Conservation (phyloP, 2,113 vertebrate species). For the Calyptommatus sinebrachiatus region DNA sequence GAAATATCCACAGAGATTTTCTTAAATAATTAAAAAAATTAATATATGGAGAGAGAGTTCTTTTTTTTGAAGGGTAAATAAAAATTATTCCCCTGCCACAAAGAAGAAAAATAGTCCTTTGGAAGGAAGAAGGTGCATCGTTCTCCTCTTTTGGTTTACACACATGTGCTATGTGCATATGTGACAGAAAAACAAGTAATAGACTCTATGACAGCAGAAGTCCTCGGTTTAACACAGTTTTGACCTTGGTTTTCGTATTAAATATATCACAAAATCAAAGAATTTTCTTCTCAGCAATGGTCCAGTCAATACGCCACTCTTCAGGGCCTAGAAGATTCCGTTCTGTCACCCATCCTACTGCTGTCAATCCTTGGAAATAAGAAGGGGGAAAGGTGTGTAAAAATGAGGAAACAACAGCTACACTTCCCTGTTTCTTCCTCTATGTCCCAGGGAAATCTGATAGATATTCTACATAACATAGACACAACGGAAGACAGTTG, state of each 20-base stretch:
- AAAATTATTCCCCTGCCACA: background rate
- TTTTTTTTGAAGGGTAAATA: no score
- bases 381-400: background rate
- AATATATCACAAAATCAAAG: constrained; percentile 27
- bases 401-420: background rate
- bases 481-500: no score
- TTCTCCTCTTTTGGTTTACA: background rate
- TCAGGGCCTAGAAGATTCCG: constrained; percentile 82
- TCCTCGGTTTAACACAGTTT: no score
- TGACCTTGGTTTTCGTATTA: no score
- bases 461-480: no score
- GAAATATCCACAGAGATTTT: background rate
- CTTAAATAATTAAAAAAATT: background rate
- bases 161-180: background rate
- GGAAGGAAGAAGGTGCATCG: background rate
- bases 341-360: constrained; percentile 76
- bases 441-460: background rate
- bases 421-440: background rate
- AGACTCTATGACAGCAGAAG: background rate
- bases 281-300: constrained; percentile 63
- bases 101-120: background rate
- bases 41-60: background rate
- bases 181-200: background rate
- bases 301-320: constrained; percentile 85
- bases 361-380: constrained; percentile 67